Base-by-base conservation (phyloP, 2,797 vertebrate species). In the Meriones psammophilus region DNA sequence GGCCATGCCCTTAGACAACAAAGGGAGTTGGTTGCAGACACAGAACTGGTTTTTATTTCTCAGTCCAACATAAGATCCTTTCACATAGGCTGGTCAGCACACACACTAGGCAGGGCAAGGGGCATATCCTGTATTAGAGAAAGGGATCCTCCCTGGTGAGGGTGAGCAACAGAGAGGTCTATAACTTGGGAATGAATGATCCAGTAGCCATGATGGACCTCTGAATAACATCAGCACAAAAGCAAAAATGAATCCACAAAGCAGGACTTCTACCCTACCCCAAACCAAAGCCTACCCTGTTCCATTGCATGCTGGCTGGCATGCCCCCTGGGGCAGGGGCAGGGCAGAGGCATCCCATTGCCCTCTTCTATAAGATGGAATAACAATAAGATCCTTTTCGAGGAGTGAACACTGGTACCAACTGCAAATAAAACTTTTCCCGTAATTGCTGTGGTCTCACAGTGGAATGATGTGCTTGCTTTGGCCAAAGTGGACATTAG, bases 1-100 rank as follows among this genome's bases (percentile, higher is more conserved):
- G 54, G 94, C 95, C 97, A 96, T 97, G 97, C 58, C 97, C 93
- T 88, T 96, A 97, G 95, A 97, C 3, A 30, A 6, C 22, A 17
- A 46, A 33, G 1, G 0, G 9, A 42, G 1, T 0, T 24, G n/a
- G 36, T 30, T 33, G 3, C 0, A 3, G 33, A 33, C 13, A 3
- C 10, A 28, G 60, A 7, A 58, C 71, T 74, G 18, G 30, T 8
- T 22, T 64, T 73, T 20, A 42, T 86, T 71, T 86, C 79, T 46
- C 22, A 2, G 3, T 5, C n/a, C 46, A 66, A 22, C 66, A 15
- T 36, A 5, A 97, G 58, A 86, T 78, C 74, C 73, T 96, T 89
- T 95, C 88, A 50, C 68, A 83, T 18, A 96, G 96, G 89, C 95
- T 95, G 73, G 81, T 95, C 77, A 26, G 66, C 90, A 95, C 97